Base-by-base conservation (phyloP, 53 echinoderm and acorn worm genomes). In the Henricia sp. region DNA sequence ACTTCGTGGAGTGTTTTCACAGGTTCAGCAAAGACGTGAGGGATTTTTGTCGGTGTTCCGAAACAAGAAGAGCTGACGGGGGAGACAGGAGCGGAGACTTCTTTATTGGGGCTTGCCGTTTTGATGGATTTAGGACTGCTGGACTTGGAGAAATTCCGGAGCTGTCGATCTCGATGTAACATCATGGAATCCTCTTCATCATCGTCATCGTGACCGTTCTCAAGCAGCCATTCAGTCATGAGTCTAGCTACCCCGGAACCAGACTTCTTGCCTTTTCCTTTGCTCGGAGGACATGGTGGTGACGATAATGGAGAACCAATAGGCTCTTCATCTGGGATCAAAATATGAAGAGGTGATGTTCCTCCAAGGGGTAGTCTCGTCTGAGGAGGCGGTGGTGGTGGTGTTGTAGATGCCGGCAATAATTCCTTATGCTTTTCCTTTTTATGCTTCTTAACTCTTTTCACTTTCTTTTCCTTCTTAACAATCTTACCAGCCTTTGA, bases 11-110 rank as follows among this genome's bases (percentile, higher is more conserved):
- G 67, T 24, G 66, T 50, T 70, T 71, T 83, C 10, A 72, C 88
- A 57, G 92, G 92, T 43, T 92, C 92, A n/a, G 92, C 88, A 68
- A 92, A 92, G 20, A 92, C 92, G 68, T 92, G 92, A 42, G 87
- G 71, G 33, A 71, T 23, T 56, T 75, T 54, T 17, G 67, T 76
- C 32, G 67, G 67, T 41, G 69, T 68, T 56, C 59, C 70, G 32
- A 84, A 54, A 53, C 83, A 83, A 2, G 83, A 69, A 43, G 52
- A 39, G 26, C 76, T 65, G 40, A 75, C 54, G 0, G 86, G 86
- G 2, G 75, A 75, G 23, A 74, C 70, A 0, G 70, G 52, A 8
- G 85, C 63, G 10, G 86, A 67, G 4, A 21, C 24, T 29, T 20
- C 55, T 53, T 54, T 74, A 19, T 33, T 50, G 16, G 76, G 76